Evolutionary conservation across 53 echinoderm and acorn worm species (phyloP), one percentile per base, ranked within the genome.

Genomic region (Zoroaster sp.): DNA sequence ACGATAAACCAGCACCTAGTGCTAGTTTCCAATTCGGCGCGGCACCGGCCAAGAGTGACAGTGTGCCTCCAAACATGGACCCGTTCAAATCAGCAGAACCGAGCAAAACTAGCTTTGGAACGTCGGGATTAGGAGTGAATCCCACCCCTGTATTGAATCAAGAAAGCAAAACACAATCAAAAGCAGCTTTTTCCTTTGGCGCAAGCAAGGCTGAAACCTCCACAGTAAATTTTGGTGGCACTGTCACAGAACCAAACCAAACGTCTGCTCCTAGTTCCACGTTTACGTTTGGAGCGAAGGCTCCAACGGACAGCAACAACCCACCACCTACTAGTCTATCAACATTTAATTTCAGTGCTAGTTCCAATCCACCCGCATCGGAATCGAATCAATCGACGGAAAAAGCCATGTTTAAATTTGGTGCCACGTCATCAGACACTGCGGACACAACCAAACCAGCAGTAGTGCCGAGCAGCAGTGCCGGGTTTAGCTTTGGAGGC

Each of bases 1-100:
- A 75, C 7, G 73, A 72, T 38, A 88, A 43, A 39, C 80, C 78
- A 20, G 34, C 75, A 53, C 23, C 66, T 5, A 68, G 82, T 45
- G 66, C 66, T 39, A 77, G 90, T 25, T 93, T 93, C 83, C 90
- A 88, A 72, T 94, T 94, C 80, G 94, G 93, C 33, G 86, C 75
- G 12, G 32, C 59, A 15, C 17, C 66, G 31, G 6, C 88, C 3
- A 86, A 40, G 11, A 41, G 68, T 23, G 72, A 68, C 37, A 5
- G 44, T 12, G 13, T 42, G 4, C 88, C 77, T 18, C 77, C 49
- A 18, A 88, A 77, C 43, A 30, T 40, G 35, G 88, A 88, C 77
- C 88, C 88, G 14, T 88, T 88, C 31, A 88, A 88, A 66, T 35
- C 65, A 43, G 67, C 68, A 17, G 77, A 39, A 7, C 32, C 77